Evolutionary conservation across 2,797 vertebrate genomes (phyloP).

Genomic region (Acrocephalus scirpaceus): DNA sequence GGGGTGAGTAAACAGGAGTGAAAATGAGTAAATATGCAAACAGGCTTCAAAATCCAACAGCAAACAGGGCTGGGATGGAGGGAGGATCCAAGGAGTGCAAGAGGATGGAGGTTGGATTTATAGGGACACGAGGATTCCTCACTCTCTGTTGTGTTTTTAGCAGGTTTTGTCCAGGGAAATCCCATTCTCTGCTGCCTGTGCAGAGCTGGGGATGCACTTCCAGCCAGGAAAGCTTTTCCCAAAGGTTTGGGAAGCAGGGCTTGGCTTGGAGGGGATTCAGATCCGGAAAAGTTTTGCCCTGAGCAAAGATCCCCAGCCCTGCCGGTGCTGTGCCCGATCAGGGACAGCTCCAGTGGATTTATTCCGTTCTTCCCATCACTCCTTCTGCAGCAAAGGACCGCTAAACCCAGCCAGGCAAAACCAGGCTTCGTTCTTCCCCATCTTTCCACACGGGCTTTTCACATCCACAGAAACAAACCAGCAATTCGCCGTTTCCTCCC

Average conservation of each 20-base stretch:
- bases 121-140: accelerated
- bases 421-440: neutral
- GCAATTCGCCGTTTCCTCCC: slow-evolving; percentile 56
- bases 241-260: neutral
- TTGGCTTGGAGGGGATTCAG: neutral
- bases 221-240: neutral
- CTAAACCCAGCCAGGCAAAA: neutral
- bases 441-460: neutral
- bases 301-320: neutral
- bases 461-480: slow-evolving; percentile 12
- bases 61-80: neutral
- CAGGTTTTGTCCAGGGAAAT: accelerated
- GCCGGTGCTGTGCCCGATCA: accelerated
- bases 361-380: neutral
- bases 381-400: too few species aligned
- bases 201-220: neutral
- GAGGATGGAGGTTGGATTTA: neutral
- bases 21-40: neutral
- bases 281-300: neutral
- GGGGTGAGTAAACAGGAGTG: neutral
- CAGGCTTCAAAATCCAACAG: neutral
- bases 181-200: neutral
- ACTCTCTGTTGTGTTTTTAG: neutral
- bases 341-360: neutral
- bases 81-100: neutral